Base-by-base conservation (phyloP, 2,797 vertebrate genomes). In the Melanotaenia maccullochi region DNA sequence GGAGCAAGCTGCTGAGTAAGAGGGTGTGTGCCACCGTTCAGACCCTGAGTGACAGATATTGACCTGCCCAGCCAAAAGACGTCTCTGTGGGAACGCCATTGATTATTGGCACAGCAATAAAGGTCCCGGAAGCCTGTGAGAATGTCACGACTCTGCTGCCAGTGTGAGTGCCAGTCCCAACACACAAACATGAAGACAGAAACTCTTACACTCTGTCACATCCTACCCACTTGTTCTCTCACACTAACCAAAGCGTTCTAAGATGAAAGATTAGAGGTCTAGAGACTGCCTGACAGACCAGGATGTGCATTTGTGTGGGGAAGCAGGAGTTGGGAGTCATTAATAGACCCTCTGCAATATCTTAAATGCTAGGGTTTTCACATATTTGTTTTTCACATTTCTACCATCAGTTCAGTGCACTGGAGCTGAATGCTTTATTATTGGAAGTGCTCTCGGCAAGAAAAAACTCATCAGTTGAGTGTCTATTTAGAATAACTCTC, bases 11-110 rank as follows among this genome's bases (percentile, higher is more conserved):
- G 93, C 92, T 94, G 93, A 95, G 93, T 93, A 92, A 94, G 92
- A 89, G 85, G 75, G 85, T 81, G 73, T 78, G 82, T 87, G 87
- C 83, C 83, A 79, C 63, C 65, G 76, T 85, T 93, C 89, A 85
- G 83, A 86, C 85, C 82, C 75, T 91, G 91, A 95, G 85, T 94
- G 94, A 93, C 92, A 93, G 87, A 81, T 94, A 95, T 95, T 94
- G 93, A 94, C 89, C 91, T 81, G 77, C 79, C 84, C 83, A 88
- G 91, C 89, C 89, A 76, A 89, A 90, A 91, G 90, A 92, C 80
- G 83, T 91, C 90, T 93, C 91, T 85, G 90, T 93, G 91, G 92
- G 90, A 93, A 93, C 78, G 62, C 79, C 93, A 93, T 95, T 94
- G 93, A 95, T 95, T 93, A 94, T 93, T 62, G 85, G 90, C 89